Conservation (phyloP, 2,888 invertebrate species). For the Lasioglossum oenotherae region DNA sequence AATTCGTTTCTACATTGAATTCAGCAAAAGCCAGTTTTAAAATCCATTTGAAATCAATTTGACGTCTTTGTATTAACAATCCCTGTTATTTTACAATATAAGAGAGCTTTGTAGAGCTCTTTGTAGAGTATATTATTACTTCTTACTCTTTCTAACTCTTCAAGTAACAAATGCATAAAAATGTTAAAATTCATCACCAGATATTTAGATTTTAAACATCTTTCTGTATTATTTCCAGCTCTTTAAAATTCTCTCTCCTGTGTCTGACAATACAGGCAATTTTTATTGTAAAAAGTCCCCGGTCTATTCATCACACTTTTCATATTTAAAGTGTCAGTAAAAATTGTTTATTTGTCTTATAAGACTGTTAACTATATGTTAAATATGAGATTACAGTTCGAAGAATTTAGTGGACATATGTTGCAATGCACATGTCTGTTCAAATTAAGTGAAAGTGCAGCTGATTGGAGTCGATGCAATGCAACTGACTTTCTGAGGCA, state of each 20-base stretch:
- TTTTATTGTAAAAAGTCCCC: neutral
- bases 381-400: neutral
- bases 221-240: too few relatives aligned
- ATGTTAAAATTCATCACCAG: too few relatives aligned
- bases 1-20: neutral
- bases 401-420: neutral
- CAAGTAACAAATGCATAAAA: too few relatives aligned
- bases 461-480: neutral
- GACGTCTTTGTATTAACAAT: neutral
- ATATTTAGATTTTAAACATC: too few relatives aligned
- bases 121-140: neutral
- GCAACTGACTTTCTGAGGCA: slow-evolving; percentile 24
- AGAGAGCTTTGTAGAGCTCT: neutral
- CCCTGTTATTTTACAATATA: neutral
- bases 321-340: neutral
- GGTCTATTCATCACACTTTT: too few relatives aligned
- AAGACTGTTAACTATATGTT: neutral
- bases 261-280: neutral
- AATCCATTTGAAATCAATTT: neutral
- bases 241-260: too few relatives aligned
- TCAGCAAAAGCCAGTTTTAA: neutral
- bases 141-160: neutral
- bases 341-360: neutral
- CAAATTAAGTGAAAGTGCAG: neutral
- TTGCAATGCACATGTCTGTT: neutral